phyloP scores from a whole-genome alignment of 2,797 vertebrate species.

The Pitangus sulphuratus region DNA sequence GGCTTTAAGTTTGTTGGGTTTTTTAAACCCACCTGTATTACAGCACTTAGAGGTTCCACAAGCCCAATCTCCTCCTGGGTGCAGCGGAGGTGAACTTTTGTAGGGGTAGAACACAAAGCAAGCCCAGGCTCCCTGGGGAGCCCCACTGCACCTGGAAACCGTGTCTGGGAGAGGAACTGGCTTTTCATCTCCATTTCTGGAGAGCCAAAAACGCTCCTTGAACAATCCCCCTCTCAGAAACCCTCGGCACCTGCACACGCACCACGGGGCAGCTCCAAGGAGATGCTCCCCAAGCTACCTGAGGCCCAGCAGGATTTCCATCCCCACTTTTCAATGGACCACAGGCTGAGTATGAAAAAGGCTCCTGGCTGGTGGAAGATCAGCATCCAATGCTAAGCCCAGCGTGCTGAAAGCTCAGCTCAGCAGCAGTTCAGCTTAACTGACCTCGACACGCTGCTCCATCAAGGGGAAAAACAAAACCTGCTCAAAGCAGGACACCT shows the following conservation, averaged over 20 bases:
- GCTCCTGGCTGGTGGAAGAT: background rate
- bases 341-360: background rate
- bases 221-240: background rate
- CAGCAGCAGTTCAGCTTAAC: background rate
- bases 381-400: background rate
- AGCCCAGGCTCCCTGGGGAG: background rate
- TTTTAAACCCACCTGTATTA: background rate
- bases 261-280: background rate
- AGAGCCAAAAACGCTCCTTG: background rate
- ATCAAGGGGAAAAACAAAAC: background rate
- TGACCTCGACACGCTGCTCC: background rate
- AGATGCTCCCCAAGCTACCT: background rate
- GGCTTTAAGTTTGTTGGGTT: background rate
- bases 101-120: background rate
- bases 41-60: background rate
- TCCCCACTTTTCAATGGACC: background rate
- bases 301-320: background rate
- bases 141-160: background rate
- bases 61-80: background rate
- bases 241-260: background rate
- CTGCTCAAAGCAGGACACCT: background rate
- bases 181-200: background rate
- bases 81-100: background rate
- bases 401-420: background rate
- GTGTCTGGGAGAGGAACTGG: background rate